A percentile compares a stretch with the other conserved stretches of the same genome.
phyloP scores from a whole-genome alignment of 1,140 invertebrate genomes.

The Mesaphorura yosii region DNA sequence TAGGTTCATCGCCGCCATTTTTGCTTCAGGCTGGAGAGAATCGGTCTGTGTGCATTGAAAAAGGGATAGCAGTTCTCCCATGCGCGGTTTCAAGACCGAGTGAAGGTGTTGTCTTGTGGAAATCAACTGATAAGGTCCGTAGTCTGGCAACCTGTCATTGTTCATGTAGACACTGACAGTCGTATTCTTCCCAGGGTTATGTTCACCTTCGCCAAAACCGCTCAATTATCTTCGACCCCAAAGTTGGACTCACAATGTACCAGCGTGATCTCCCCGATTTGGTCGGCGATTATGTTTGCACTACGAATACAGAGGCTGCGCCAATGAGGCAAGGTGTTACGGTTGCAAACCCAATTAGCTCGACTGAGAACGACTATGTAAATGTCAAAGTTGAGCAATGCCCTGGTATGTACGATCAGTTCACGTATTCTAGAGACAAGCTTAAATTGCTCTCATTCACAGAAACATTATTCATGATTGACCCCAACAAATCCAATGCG shows the following conservation, averaged over 20 bases:
- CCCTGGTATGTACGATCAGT: not conserved
- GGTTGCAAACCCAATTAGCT: not conserved
- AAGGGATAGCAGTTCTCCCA: not conserved
- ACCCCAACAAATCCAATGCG: constrained; percentile 4
- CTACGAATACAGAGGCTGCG: too few relatives aligned
- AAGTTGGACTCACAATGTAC: too few relatives aligned
- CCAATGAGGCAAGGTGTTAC: not conserved
- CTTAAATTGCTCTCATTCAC: not conserved
- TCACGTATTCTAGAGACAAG: not conserved
- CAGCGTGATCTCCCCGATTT: not conserved
- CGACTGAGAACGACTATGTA: not conserved
- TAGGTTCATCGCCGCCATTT: not conserved
- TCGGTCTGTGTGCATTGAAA: not conserved
- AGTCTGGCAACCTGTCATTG: too few relatives aligned
- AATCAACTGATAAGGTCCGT: too few relatives aligned
- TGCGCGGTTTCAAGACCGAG: not conserved
- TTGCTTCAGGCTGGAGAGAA: not conserved
- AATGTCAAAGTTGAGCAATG: not conserved
- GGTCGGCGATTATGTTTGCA: not conserved
- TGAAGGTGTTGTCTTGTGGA: too few relatives aligned
- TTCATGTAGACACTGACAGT: too few relatives aligned
- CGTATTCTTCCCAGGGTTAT: too few relatives aligned
- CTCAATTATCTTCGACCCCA: too few relatives aligned
- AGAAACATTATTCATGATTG: not conserved
- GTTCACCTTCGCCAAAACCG: too few relatives aligned